Conservation (phyloP, 2,113 vertebrate species). For the Gallinago undulata region DNA sequence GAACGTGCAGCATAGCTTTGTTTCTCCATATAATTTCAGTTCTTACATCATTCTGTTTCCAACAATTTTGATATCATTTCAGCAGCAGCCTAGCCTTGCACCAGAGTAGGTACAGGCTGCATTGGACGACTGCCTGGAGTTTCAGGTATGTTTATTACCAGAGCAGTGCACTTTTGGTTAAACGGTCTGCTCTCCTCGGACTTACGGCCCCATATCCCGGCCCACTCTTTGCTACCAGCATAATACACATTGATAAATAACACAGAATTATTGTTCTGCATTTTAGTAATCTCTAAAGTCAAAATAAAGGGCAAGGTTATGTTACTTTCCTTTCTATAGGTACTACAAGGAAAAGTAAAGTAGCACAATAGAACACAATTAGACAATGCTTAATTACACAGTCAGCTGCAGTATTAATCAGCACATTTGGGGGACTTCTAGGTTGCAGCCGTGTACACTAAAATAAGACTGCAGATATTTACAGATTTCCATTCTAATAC, state of each 20-base stretch:
- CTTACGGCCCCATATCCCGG: too few species aligned
- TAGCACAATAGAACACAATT: neutral
- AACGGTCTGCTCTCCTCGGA: too few species aligned
- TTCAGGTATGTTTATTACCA: too few species aligned
- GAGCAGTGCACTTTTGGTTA: too few species aligned
- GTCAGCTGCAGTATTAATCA: neutral
- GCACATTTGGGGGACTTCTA: neutral
- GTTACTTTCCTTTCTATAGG: neutral
- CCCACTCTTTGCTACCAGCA: neutral
- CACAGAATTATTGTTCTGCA: neutral
- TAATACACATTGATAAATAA: neutral
- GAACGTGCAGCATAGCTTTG: neutral
- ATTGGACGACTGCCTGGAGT: too few species aligned
- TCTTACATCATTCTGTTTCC: neutral
- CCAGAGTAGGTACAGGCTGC: too few species aligned
- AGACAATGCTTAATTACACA: neutral
- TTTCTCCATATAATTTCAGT: neutral
- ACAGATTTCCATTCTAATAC: neutral
- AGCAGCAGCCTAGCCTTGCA: too few species aligned
- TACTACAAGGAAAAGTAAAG: neutral
- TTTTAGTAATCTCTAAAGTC: neutral
- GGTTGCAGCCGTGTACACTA: accelerated
- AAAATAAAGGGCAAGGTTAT: neutral
- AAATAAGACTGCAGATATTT: neutral
- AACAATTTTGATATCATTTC: neutral